Conservation (phyloP, 2,797 vertebrate species). For the Miichthys miiuy region DNA sequence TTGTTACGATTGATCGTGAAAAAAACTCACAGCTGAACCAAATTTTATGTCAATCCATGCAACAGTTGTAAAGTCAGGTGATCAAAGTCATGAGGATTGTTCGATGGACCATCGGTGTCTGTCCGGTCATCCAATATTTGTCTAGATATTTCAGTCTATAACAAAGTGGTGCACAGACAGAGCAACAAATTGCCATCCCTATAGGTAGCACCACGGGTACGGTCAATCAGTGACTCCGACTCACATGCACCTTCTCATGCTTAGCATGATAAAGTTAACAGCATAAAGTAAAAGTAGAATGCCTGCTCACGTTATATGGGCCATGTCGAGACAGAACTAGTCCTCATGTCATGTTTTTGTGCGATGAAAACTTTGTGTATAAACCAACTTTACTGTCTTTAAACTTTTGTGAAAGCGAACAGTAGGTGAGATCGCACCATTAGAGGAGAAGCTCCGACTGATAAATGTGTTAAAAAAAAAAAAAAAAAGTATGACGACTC, state of each 20-base stretch:
- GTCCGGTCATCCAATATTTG: not conserved
- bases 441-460: constrained; percentile 30
- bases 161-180: not conserved
- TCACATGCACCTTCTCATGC: not conserved
- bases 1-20: not conserved
- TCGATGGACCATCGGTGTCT: too few relatives aligned
- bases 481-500: not conserved
- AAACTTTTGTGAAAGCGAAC: constrained; percentile 21
- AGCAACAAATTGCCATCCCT: too few relatives aligned
- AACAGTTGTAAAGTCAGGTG: not conserved
- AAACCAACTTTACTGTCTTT: not conserved
- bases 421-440: constrained; percentile 41
- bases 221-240: not conserved
- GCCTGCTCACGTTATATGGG: not conserved
- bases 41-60: too few relatives aligned
- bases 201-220: too few relatives aligned
- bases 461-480: constrained; percentile 28
- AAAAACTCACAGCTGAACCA: too few relatives aligned
- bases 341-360: not conserved
- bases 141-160: not conserved
- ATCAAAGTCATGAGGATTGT: not conserved
- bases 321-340: not conserved
- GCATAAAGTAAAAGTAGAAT: not conserved
- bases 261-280: not conserved
- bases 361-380: not conserved